phyloP scores from a whole-genome alignment of 2,797 vertebrate species.

The Hozukius guyotensis region DNA sequence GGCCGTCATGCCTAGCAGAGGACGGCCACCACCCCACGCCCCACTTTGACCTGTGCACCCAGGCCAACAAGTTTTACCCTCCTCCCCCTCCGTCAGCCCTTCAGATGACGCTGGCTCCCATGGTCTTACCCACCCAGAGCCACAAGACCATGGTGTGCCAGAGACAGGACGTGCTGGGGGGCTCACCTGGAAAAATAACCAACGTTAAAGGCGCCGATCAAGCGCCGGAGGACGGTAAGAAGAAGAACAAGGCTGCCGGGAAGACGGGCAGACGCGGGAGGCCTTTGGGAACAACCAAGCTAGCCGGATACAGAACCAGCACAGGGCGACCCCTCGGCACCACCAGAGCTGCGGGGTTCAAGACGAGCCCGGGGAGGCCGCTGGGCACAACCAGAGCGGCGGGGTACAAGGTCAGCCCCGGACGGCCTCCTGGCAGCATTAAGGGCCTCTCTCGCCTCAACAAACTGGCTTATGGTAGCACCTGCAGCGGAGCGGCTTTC shows the following conservation, averaged over 20 bases:
- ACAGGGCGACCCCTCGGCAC: slow-evolving; percentile 96
- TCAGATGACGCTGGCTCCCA: slow-evolving; percentile 82
- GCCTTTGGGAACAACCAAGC: slow-evolving; percentile 96
- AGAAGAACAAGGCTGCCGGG: slow-evolving; percentile 90
- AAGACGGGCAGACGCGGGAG: slow-evolving; percentile 93
- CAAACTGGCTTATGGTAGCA: slow-evolving; percentile 90
- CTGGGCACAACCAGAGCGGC: slow-evolving; percentile 97
- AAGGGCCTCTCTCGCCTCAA: slow-evolving; percentile 95
- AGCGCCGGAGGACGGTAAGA: slow-evolving; percentile 89
- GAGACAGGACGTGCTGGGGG: slow-evolving; percentile 87
- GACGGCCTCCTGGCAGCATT: slow-evolving; percentile 97
- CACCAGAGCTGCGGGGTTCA: slow-evolving; percentile 97
- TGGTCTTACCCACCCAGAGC: slow-evolving; percentile 76
- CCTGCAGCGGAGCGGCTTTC: slow-evolving; percentile 91
- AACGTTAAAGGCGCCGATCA: slow-evolving; percentile 85
- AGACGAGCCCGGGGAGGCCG: slow-evolving; percentile 97
- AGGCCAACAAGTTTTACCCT: slow-evolving; percentile 92
- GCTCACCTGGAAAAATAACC: slow-evolving; percentile 79
- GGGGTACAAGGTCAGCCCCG: slow-evolving; percentile 98
- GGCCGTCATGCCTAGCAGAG: slow-evolving; percentile 93
- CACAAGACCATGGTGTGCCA: slow-evolving; percentile 93
- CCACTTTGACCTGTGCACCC: slow-evolving; percentile 94
- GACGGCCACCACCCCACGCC: slow-evolving; percentile 89
- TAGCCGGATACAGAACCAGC: slow-evolving; percentile 98
- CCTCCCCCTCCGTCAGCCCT: slow-evolving; percentile 77